Evolutionary conservation across 2,797 vertebrate species (phyloP).

Genomic region (Meriones psammophilus): DNA sequence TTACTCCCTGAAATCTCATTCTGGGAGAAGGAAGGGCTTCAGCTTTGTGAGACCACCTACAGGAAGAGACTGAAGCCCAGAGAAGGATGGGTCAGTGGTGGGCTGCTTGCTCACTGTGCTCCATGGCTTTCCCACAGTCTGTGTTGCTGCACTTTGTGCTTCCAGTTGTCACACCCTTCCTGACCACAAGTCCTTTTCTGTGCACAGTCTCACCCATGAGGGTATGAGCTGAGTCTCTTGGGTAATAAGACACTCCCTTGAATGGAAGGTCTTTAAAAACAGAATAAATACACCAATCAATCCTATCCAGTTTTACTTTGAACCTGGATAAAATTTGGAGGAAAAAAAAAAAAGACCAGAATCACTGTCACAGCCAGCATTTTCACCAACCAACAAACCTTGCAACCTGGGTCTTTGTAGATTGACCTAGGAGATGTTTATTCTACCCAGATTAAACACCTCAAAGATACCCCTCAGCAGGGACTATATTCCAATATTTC

Average conservation of each 20-base stretch:
- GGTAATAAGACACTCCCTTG: not conserved
- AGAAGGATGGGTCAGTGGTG: not conserved
- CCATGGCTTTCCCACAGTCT: not conserved
- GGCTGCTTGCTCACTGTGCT: not conserved
- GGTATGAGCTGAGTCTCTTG: not conserved
- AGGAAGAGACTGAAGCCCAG: not conserved
- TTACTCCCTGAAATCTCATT: not conserved
- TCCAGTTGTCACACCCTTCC: not conserved
- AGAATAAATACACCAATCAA: not conserved
- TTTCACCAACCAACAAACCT: not conserved
- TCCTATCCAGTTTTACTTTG: not conserved
- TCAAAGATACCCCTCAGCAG: not conserved
- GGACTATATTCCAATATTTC: not conserved
- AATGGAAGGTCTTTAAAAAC: not conserved
- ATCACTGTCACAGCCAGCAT: not conserved
- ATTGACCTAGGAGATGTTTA: not conserved
- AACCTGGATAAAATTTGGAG: not conserved
- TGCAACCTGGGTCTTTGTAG: not conserved
- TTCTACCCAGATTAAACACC: not conserved
- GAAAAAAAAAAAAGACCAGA: not conserved
- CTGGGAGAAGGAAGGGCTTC: not conserved
- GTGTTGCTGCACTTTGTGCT: not conserved
- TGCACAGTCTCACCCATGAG: not conserved
- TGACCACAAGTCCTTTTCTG: not conserved
- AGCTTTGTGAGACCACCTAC: not conserved